These are phyloP conservation scores for Paramuricea clavata DNA, from an alignment of 92 coral and sea anemone species.

Conservation along the genomic window DNA sequence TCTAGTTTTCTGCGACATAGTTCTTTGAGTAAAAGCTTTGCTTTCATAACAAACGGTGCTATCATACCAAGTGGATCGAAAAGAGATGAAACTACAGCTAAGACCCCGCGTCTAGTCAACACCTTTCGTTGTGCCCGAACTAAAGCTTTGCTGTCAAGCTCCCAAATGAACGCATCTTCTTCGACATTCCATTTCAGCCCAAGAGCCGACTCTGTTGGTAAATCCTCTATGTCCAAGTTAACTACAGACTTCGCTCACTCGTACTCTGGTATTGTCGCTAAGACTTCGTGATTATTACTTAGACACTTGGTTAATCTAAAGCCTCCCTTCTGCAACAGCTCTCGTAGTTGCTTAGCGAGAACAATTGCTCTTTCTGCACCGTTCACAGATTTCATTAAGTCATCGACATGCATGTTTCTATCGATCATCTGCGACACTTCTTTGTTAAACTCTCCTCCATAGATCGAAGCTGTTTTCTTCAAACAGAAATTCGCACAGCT, in stretches of 20 bases:
- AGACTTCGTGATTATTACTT: constrained; percentile 15
- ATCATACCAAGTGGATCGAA: constrained; percentile 14
- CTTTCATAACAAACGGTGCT: constrained; percentile 21
- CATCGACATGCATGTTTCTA: not conserved
- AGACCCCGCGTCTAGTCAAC: not conserved
- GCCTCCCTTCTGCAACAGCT: not conserved
- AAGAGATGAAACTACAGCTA: not conserved
- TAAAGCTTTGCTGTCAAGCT: not conserved
- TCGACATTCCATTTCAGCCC: constrained; percentile 50
- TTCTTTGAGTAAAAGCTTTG: not conserved
- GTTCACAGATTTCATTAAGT: not conserved
- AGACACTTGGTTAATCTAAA: not conserved
- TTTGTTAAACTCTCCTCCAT: not conserved
- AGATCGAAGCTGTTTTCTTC: not conserved
- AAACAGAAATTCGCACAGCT: constrained; percentile 14
- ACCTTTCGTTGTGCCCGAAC: not conserved
- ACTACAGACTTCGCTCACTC: constrained; percentile 67
- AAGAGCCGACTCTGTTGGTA: constrained; percentile 44
- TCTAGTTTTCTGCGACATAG: not conserved
- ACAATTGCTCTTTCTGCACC: not conserved
- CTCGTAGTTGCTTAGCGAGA: not conserved
- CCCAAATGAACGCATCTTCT: constrained; percentile 38
- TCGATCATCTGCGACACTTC: not conserved
- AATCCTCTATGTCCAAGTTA: constrained; percentile 61
- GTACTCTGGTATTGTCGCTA: constrained; percentile 64